These are phyloP conservation scores for Nerophis ophidion DNA, from an alignment of 2,113 vertebrate genomes.

Conservation along the genomic window DNA sequence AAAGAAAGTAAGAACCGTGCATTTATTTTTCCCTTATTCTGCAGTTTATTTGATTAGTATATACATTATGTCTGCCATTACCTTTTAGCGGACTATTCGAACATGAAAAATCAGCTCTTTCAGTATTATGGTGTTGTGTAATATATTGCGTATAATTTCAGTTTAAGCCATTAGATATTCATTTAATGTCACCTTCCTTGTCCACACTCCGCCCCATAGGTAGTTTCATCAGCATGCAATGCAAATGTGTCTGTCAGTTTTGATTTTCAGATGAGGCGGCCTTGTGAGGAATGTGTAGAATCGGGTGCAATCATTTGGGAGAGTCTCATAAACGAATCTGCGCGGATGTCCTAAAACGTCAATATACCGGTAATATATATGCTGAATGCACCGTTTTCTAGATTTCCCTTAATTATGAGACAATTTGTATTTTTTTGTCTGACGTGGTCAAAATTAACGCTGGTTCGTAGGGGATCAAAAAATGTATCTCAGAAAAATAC, in stretches of 20 bases:
- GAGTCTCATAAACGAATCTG: not conserved
- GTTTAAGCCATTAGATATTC: not conserved
- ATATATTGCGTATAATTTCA: no score
- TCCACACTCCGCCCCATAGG: slow-evolving; percentile 4
- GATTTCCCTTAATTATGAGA: not conserved
- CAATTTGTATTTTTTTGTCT: no score
- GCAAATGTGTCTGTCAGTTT: slow-evolving; percentile 47
- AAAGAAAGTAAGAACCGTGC: no score
- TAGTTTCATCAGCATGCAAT: slow-evolving; percentile 22
- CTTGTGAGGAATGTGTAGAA: slow-evolving; percentile 52
- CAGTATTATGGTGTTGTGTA: no score
- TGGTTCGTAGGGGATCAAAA: no score
- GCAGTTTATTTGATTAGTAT: no score
- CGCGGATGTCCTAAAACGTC: not conserved
- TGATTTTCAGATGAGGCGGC: slow-evolving; percentile 44
- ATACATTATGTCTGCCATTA: no score
- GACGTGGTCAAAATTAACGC: no score
- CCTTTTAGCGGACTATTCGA: no score
- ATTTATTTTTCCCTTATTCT: no score
- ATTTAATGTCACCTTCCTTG: not conserved
- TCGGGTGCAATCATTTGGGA: slow-evolving; percentile 43
- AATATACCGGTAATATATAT: slow-evolving; percentile 3
- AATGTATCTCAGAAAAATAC: no score
- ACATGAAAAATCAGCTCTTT: no score
- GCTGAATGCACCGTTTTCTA: not conserved